Evolutionary conservation across 2,113 vertebrate species (phyloP).

Genomic region (Rafetus swinhoei): DNA sequence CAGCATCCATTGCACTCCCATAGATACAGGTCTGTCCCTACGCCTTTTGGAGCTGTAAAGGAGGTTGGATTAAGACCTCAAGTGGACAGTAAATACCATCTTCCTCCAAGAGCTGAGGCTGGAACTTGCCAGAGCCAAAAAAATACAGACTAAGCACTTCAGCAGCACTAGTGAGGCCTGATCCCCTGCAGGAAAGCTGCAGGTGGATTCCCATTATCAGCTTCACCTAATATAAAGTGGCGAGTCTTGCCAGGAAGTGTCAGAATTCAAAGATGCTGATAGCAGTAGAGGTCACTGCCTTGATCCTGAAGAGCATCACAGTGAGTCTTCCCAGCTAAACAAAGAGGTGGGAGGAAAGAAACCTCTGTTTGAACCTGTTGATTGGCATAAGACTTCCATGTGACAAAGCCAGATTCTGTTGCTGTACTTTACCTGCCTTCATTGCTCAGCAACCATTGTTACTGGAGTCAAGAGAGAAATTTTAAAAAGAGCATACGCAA

Average conservation of each 20-base stretch:
- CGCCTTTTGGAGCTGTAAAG: background rate
- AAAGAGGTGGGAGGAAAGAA: background rate
- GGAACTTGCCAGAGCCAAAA: background rate
- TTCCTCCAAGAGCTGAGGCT: background rate
- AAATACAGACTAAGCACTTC: background rate
- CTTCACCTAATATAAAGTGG: background rate
- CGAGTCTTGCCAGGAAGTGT: background rate
- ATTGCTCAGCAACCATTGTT: background rate
- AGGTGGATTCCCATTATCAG: background rate
- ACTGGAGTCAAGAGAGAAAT: background rate
- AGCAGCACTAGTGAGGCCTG: background rate
- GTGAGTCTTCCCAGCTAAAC: background rate
- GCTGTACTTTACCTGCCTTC: background rate
- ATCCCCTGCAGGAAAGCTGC: background rate
- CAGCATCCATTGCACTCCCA: background rate
- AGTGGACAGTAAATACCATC: background rate
- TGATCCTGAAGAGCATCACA: background rate
- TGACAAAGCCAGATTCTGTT: fast-evolving
- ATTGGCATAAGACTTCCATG: fast-evolving
- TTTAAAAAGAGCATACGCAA: fast-evolving
- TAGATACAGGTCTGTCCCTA: background rate
- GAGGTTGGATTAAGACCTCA: background rate
- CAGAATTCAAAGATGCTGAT: background rate
- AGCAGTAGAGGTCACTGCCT: background rate
- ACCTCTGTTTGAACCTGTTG: background rate